Base-by-base conservation (phyloP, 2,113 vertebrate species). In the Chloroceryle aenea region DNA sequence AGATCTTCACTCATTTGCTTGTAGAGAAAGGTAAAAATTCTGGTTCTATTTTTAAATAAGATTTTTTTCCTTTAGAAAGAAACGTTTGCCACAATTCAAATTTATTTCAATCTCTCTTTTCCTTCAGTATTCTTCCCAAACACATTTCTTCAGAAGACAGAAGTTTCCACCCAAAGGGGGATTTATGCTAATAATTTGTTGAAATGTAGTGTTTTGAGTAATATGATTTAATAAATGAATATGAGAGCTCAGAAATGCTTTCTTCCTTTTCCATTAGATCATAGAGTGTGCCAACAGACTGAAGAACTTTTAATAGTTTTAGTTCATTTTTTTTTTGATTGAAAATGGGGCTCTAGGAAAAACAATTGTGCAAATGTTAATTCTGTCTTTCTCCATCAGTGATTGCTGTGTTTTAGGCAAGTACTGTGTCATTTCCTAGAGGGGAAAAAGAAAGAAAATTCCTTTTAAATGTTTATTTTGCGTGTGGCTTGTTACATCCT, bases 241-340 rank as follows among this genome's bases (percentile, higher is more conserved):
- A 86, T 91, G 86, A 89, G 27, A 81, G 21, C 89, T 95, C 69
- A 75, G 73, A 92, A 93, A 78, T 85, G 76, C 69, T 78, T 87
- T 50, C 47, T 90, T 94, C 48, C 15, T 77, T 94, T 95, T 81
- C 80, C 66, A 79, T 92, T 92, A 92, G 88, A 90, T 97, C 73
- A 68, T 86, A 74, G 19, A 68, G 42, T 92, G 27, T 93, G 90
- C 61, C 76, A 85, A 71, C 55, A 94, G 79, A 91, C 79, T 93
- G 92, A 95, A 84, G 87, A 96, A 94, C 78, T 95, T 96, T 40
- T 88, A 96, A 91, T 90, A 92, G 82, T 96, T 96, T 96, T 96
- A 85, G 90, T 97, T 95, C 82, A 73, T 88, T 88, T 94, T 50
- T 45, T 47, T 50, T 95, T 93, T 95, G 91, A 95, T 95, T 96